Base-by-base conservation (phyloP, 2,113 vertebrate species). In the Piaya cayana region DNA sequence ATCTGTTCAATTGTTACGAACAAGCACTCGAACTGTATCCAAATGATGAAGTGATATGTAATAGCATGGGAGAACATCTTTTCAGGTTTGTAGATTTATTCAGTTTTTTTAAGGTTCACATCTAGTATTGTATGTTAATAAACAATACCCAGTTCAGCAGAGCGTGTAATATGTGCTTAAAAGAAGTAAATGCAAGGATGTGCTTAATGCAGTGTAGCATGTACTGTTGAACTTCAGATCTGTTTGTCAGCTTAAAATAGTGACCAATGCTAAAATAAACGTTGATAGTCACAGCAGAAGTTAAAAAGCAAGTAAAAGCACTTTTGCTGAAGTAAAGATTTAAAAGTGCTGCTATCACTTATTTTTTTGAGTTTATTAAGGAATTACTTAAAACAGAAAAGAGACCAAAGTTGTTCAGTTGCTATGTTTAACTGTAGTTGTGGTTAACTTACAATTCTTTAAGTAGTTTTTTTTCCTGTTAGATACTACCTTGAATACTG, bases 51-150 rank as follows among this genome's bases (percentile, higher is more conserved):
- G 98, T 99, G 62, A 99, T 99, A 90, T 98, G 99, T 53, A 99
- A 99, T 94, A 99, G 99, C 93, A 99, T 99, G 99, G 99, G 99
- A 14, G 99, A 99, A 93, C 99, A 99, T 94, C 98, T 99, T n/a
- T 99, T 99, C 98, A 99, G 99, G 99, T 99, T 96, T 67, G 92
- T 92, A 26, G 6, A 2, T 37, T 22, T 87, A 29, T 82, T 88
- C n/a, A 42, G 9, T 60, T 92, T 79, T 63, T 86, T 5, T 82
- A n/a, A 84, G 34, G 63, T 72, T 81, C 22, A 22, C 8, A 1
- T 60, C 62, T 84, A 36, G 11, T 86, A n/a, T 65, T 50, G 9
- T 69, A 19, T 50, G 52, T 32, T 30, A 53, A 52, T 42, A 87
- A 63, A 43, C 10, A 45, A 60, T 27, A 25, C 6, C 11, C 5